These are phyloP conservation scores for Palythoa grandis DNA, from an alignment of 92 coral and sea anemone genomes.

Conservation along the genomic window DNA sequence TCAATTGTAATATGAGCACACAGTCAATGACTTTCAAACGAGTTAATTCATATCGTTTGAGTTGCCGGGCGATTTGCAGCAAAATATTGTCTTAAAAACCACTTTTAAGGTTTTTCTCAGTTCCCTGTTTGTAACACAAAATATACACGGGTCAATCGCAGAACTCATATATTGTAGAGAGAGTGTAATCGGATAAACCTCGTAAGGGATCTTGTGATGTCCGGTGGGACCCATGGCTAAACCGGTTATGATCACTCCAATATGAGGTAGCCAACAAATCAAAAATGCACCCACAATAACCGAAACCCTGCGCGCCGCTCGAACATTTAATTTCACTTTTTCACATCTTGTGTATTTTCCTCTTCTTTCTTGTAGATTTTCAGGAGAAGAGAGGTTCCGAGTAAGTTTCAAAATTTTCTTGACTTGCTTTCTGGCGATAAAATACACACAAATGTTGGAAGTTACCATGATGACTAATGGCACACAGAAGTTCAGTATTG, in stretches of 20 bases:
- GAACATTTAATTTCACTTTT: conserved; percentile 66
- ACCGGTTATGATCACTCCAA: conserved; percentile 60
- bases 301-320: conserved; percentile 81
- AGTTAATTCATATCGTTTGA: neutral
- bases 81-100: conserved; percentile 20
- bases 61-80: neutral
- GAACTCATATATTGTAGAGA: conserved; percentile 81
- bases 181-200: conserved; percentile 67
- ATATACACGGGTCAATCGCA: conserved; percentile 82
- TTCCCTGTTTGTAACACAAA: conserved; percentile 79
- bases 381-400: conserved; percentile 16
- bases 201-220: conserved; percentile 50
- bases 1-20: too few species aligned
- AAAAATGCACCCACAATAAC: conserved; percentile 79
- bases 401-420: conserved; percentile 56
- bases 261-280: conserved; percentile 82
- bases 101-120: conserved; percentile 60
- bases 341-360: conserved; percentile 22
- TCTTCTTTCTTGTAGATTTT: conserved; percentile 23
- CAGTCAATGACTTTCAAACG: too few species aligned
- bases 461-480: conserved; percentile 71
- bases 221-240: conserved; percentile 48
- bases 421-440: conserved; percentile 76
- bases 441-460: conserved; percentile 64
- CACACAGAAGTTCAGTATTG: conserved; percentile 67